Base-by-base conservation (phyloP, 2,797 vertebrate species). In the Margarornis squamiger region DNA sequence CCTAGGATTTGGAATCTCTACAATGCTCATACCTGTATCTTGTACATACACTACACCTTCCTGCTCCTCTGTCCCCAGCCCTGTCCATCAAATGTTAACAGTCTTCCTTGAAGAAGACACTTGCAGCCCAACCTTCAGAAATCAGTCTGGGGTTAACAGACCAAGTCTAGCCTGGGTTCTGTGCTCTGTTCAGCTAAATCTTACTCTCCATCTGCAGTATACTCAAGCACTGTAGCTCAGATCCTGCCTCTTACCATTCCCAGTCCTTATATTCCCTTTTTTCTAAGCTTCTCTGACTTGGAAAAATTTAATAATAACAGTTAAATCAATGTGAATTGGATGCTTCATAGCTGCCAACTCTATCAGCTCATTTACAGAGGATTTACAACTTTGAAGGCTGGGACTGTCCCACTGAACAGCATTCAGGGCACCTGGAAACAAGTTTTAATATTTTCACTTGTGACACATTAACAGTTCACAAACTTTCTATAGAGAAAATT, bases 91-190 rank as follows among this genome's bases (percentile, higher is more conserved):
- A 55, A 27, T 1, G 1, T 17, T 63, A 84, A 61, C 6, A 38
- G 39, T 23, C 21, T 68, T 59, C 30, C 49, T 26, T 26, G 39
- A 48, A 81, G 43, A 51, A 84, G 13, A 57, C 26, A 38, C 6
- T 19, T 39, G 22, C 18, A 62, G 32, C 38, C 34, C 34, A 66
- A 77, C 70, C 23, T 70, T 66, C 43, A 54, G 51, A 62, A 49
- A n/a, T 36, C 76, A 54, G 39, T 39, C 61, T 36, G 66, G 57
- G n/a, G 43, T 20, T 24, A 73, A 70, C 26, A 80, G 34, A 74
- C 22, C 4, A 8, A 67, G 74, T 23, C 6, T 2, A 7, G 54
- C 17, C 84, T 0, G 1, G 61, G 30, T 0, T 61, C 63, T 17
- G 45, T 61, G 38, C 29, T 68, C 22, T 32, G 5, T 49, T 61